Conservation (phyloP, 2,797 vertebrate genomes). For the Hephaestus fuliginosus region DNA sequence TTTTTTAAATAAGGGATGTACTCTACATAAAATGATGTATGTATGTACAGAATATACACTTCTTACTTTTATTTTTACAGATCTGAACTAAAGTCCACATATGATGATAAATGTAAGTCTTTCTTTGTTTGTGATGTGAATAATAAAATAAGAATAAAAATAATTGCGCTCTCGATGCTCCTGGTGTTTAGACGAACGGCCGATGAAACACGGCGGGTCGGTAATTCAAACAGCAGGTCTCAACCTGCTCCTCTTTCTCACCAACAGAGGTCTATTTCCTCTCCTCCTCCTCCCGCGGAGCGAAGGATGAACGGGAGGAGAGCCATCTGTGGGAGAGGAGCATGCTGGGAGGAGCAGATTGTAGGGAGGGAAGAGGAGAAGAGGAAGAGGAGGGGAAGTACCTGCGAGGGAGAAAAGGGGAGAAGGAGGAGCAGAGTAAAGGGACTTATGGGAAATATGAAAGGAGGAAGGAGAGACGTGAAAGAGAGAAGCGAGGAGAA, state of each 20-base stretch:
- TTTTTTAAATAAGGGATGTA: no score
- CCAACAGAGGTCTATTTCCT: slow-evolving; percentile 64
- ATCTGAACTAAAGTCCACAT: background rate
- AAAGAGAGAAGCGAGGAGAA: no score
- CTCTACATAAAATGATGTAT: no score
- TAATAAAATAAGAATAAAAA: background rate
- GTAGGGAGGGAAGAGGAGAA: background rate
- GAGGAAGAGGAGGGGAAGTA: background rate
- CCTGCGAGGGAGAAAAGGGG: background rate
- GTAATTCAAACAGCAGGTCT: slow-evolving; percentile 42
- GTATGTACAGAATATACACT: no score
- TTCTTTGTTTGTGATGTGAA: background rate
- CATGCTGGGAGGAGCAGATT: slow-evolving; percentile 64
- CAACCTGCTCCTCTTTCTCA: slow-evolving; percentile 61
- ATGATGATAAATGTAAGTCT: background rate
- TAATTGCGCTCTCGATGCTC: background rate
- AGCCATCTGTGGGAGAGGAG: slow-evolving; percentile 65
- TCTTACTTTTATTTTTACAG: no score
- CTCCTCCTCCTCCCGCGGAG: slow-evolving; percentile 58
- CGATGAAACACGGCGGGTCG: slow-evolving; percentile 23
- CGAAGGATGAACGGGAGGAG: slow-evolving; percentile 22
- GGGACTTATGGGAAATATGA: background rate
- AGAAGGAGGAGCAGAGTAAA: background rate
- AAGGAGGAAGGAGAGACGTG: no score
- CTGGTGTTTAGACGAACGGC: background rate